Evolutionary conservation across 2,797 vertebrate species (phyloP).

Genomic region (Pagetopsis macropterus): DNA sequence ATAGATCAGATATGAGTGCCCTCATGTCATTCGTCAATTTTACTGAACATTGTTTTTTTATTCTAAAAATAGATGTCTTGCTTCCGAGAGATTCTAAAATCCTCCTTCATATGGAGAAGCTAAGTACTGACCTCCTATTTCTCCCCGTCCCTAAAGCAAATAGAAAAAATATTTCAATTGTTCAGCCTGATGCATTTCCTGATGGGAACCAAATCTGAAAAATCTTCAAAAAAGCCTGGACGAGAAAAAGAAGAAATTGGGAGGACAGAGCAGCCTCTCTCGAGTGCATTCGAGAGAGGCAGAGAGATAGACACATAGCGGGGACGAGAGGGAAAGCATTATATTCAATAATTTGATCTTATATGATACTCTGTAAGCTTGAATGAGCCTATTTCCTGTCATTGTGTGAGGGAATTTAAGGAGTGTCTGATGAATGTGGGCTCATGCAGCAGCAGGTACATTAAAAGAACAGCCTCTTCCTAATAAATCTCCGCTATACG

Average conservation of each 20-base stretch:
- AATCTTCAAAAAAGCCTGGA: slow-evolving; percentile 39
- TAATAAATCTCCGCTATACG: slow-evolving; percentile 47
- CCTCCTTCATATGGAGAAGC: slow-evolving; percentile 15
- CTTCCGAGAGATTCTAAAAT: slow-evolving; percentile 22
- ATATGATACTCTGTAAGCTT: slow-evolving; percentile 47
- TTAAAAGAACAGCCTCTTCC: slow-evolving; percentile 39
- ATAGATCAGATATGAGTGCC: slow-evolving; percentile 22
- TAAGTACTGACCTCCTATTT: slow-evolving; percentile 6
- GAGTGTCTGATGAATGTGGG: slow-evolving; percentile 58
- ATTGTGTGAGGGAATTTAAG: slow-evolving; percentile 59
- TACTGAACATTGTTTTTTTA: slow-evolving; percentile 24
- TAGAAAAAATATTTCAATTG: slow-evolving; percentile 42
- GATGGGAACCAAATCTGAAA: slow-evolving; percentile 48
- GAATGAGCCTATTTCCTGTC: slow-evolving; percentile 63
- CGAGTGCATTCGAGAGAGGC: slow-evolving; percentile 24
- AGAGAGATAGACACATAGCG: slow-evolving; percentile 29
- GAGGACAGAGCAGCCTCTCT: slow-evolving; percentile 9
- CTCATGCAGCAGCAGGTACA: slow-evolving; percentile 56
- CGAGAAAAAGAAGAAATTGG: slow-evolving; percentile 6
- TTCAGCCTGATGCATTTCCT: slow-evolving; percentile 46
- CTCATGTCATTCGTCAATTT: slow-evolving; percentile 22
- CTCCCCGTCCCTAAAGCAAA: slow-evolving; percentile 8
- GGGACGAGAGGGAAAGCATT: slow-evolving; percentile 36
- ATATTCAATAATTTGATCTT: slow-evolving; percentile 67
- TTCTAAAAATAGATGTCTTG: slow-evolving; percentile 36